Evolutionary conservation across 2,888 invertebrate genomes (phyloP), one percentile per base, ranked within the genome.

Genomic region (Drosophila recens): DNA sequence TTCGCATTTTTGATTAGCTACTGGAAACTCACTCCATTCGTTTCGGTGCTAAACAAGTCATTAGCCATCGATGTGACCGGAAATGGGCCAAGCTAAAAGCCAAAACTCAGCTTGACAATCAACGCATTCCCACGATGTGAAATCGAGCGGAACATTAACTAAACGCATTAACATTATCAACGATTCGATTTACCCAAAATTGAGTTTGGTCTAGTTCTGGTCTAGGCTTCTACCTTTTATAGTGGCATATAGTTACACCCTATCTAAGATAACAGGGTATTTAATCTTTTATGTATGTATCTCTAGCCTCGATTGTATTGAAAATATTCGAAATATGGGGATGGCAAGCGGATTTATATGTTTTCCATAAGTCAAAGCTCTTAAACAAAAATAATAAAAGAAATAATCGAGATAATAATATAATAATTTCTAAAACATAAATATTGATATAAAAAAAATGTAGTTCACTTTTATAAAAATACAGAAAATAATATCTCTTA

Each of bases 21-120:
- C 52, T 53, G 54, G n/a, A 61, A 51, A 54, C 42, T 23, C 27
- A 54, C 38, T 23, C 20, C 42, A 43, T 20, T 57, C 4, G 23
- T 0, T 10, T 6, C 54, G 59, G 53, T 64, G 73, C 73, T 69
- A 77, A 76, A 77, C 62, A 76, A 76, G 73, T 77, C 76, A 76
- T 76, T 76, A 73, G 65, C 20, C 73, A 46, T 59, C 45, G 68
- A 63, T 76, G 65, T 72, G 75, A 76, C 78, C 73, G 76, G 76
- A 76, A 73, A 77, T 58, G 72, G 68, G 68, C 34, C 67, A 58
- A 43, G 36, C 40, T 36, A 49, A 34, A 13, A 20, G 30, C 13
- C 30, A 30, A 30, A 33, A 11, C 10, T 15, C 11, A 46, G 38
- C 30, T 58, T 53, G 40, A 71, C 48, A 46, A 54, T 58, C n/a